These are phyloP conservation scores for Cephalotes varians DNA, from an alignment of 2,888 invertebrate genomes.

Conservation along the genomic window DNA sequence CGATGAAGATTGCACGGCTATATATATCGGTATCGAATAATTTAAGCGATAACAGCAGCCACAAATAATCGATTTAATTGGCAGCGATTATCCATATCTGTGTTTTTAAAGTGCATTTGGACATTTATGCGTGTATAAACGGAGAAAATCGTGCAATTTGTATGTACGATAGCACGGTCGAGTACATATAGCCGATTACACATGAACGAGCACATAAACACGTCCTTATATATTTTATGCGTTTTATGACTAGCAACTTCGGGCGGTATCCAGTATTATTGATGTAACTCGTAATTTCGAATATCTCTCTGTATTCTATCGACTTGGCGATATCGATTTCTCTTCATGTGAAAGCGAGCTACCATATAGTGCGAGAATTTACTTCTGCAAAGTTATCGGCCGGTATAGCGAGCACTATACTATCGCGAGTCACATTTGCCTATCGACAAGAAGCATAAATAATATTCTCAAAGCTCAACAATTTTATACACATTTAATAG, in stretches of 20 bases:
- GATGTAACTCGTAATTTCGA: slow-evolving; percentile 37
- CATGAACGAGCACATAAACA: slow-evolving; percentile 11
- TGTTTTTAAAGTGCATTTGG: slow-evolving; percentile 6
- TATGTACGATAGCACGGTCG: neutral
- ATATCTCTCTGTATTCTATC: slow-evolving; percentile 31
- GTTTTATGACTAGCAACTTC: slow-evolving; percentile 10
- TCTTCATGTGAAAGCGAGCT: slow-evolving; percentile 1
- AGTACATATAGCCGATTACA: slow-evolving; percentile 3
- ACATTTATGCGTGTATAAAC: slow-evolving; percentile 19
- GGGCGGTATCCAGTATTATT: slow-evolving; percentile 23
- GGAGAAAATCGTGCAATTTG: slow-evolving; percentile 18
- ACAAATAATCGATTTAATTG: slow-evolving; percentile 43
- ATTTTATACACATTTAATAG: neutral
- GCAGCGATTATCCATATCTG: slow-evolving; percentile 3
- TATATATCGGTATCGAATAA: slow-evolving; percentile 18
- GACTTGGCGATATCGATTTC: slow-evolving; percentile 31
- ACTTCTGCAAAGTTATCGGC: slow-evolving; percentile 18
- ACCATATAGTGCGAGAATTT: slow-evolving; percentile 34
- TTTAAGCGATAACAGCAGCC: neutral
- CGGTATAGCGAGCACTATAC: neutral
- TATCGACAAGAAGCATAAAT: slow-evolving; percentile 9
- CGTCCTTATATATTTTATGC: slow-evolving; percentile 26
- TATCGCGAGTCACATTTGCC: slow-evolving; percentile 10
- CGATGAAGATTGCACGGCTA: neutral
- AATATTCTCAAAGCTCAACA: slow-evolving; percentile 1